Conservation (phyloP, 2,113 vertebrate genomes). For the Otolemur garnettii region DNA sequence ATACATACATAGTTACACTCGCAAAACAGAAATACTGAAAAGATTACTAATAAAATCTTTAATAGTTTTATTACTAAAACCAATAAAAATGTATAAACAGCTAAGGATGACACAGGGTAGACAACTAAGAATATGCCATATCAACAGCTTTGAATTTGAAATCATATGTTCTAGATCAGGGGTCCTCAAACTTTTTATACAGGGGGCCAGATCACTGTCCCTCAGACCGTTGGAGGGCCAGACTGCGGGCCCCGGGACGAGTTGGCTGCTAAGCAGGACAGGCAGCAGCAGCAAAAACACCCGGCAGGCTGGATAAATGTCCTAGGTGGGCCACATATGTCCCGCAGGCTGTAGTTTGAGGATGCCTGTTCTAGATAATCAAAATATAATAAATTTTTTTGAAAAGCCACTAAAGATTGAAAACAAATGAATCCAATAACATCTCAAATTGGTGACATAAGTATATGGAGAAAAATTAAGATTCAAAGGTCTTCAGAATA, state of each 20-base stretch:
- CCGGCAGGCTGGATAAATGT: too few species aligned
- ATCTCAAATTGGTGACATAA: neutral
- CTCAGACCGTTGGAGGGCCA: too few species aligned
- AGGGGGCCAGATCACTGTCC: too few species aligned
- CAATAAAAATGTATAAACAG: neutral
- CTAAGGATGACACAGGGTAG: neutral
- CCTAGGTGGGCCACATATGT: too few species aligned
- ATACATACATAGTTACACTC: neutral
- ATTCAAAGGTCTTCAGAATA: neutral
- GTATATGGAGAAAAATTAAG: neutral
- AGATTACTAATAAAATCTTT: neutral
- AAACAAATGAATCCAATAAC: neutral
- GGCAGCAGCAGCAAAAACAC: too few species aligned
- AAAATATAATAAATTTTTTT: neutral
- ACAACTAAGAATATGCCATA: neutral
- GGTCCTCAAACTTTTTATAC: too few species aligned
- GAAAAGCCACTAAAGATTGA: neutral
- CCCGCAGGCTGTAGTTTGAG: too few species aligned
- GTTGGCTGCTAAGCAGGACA: too few species aligned
- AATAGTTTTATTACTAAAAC: neutral
- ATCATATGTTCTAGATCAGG: neutral
- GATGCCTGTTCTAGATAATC: neutral
- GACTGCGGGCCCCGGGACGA: too few species aligned
- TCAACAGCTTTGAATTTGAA: neutral
- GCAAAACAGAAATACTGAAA: slow-evolving; percentile 37